Evolutionary conservation across 2,113 vertebrate genomes (phyloP).

Genomic region (Castor canadensis): DNA sequence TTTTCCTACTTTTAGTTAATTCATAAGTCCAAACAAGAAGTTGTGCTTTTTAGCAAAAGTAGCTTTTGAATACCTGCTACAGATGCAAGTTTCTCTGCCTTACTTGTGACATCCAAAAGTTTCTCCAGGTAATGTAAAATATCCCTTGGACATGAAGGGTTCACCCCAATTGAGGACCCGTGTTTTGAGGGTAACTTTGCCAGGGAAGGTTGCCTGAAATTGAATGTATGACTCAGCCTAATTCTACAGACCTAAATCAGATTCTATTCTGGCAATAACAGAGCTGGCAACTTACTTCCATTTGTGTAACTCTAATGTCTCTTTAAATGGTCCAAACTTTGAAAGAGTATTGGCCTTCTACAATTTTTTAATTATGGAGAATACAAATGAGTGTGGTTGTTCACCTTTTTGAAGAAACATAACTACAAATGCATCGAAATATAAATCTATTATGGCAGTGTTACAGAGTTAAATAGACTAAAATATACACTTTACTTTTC

Average conservation of each 20-base stretch:
- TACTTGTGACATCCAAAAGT: neutral
- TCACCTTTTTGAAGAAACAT: neutral
- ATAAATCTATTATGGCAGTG: neutral
- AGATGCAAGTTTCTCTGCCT: neutral
- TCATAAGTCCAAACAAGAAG: no score
- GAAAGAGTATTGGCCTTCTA: neutral
- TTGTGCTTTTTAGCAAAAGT: no score
- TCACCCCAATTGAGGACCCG: neutral
- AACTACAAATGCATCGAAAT: neutral
- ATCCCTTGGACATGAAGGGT: fast-evolving
- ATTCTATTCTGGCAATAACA: neutral
- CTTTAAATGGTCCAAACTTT: neutral
- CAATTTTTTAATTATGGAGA: neutral
- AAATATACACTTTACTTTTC: neutral
- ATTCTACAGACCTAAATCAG: neutral
- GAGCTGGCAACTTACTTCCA: neutral
- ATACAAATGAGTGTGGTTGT: neutral
- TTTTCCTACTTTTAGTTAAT: no score
- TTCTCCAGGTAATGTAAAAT: neutral
- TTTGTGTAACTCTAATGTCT: neutral
- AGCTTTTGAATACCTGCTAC: no score
- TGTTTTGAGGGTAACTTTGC: neutral
- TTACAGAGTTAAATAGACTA: neutral
- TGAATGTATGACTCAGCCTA: neutral
- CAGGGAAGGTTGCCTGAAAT: neutral